Percentiles rank a stretch among this genome's conserved stretches.
Evolutionary conservation across 2,113 vertebrate species (phyloP).

Genomic region (Oncorhynchus masou): DNA sequence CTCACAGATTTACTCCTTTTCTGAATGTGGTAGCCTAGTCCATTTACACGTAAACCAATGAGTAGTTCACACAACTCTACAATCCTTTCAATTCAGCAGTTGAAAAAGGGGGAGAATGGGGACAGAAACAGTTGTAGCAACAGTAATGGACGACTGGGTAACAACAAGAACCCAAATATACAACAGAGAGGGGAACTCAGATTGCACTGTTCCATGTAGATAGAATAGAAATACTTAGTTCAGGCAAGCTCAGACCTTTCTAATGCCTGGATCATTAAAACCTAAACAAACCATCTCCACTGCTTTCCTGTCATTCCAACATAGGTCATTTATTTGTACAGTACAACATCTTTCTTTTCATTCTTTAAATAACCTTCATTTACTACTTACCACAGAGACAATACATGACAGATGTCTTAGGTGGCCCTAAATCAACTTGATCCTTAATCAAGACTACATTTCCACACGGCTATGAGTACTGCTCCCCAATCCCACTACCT

Average conservation of each 20-base stretch:
- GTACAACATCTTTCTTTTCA: too few species aligned
- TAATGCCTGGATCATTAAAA: too few species aligned
- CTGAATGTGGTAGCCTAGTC: not conserved
- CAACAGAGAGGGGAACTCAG: too few species aligned
- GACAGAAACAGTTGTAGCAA: not conserved
- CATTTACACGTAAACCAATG: not conserved
- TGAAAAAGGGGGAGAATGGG: not conserved
- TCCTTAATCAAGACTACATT: not conserved
- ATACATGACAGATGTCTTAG: not conserved
- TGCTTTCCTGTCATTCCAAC: too few species aligned
- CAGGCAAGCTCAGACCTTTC: too few species aligned
- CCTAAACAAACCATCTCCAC: too few species aligned
- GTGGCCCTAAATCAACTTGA: not conserved
- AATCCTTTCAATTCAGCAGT: not conserved
- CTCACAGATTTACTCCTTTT: not conserved
- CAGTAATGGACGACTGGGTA: not conserved
- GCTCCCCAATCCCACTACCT: not conserved
- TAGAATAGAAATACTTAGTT: too few species aligned
- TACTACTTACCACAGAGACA: constrained; percentile 1
- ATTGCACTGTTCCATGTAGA: too few species aligned
- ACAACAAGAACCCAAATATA: not conserved
- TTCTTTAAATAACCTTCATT: not conserved
- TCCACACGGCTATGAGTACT: too few species aligned
- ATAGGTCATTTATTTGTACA: too few species aligned
- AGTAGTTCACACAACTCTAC: not conserved